Conservation (phyloP, 2,888 invertebrate species). For the Calephelis perditalis region DNA sequence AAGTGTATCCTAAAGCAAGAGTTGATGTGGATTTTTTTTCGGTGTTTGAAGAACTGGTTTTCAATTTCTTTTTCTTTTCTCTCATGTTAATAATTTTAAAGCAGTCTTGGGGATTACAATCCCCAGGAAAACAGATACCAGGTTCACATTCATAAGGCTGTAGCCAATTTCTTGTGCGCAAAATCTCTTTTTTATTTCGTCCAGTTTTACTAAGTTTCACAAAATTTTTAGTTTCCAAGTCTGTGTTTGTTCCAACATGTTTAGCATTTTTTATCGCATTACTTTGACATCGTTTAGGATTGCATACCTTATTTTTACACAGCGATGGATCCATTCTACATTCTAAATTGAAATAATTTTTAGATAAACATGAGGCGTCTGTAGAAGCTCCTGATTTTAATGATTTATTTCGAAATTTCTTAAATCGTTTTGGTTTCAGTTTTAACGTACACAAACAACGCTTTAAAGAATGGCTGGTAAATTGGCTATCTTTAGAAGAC, state of each 20-base stretch:
- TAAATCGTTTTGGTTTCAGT: constrained; percentile 29
- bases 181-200: background rate
- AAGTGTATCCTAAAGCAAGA: constrained; percentile 28
- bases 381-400: constrained; percentile 12
- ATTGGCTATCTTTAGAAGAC: constrained; percentile 18
- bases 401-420: constrained; percentile 20
- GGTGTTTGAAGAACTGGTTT: constrained; percentile 29
- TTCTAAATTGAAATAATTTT: background rate
- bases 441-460: constrained; percentile 44
- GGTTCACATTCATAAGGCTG: constrained; percentile 40
- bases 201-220: background rate
- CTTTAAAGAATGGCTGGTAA: constrained; percentile 32
- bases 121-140: constrained; percentile 36
- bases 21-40: constrained; percentile 34
- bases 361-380: background rate
- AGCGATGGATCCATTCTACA: background rate
- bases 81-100: constrained; percentile 34
- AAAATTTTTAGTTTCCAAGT: background rate
- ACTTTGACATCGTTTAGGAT: background rate
- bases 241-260: constrained; percentile 1
- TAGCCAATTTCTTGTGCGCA: constrained; percentile 21
- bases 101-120: constrained; percentile 40
- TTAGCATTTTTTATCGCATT: background rate
- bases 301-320: background rate
- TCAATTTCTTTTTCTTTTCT: constrained; percentile 24